These are phyloP conservation scores for Acanthococcus lagerstroemiae DNA, from an alignment of 2,888 invertebrate species.

Conservation along the genomic window DNA sequence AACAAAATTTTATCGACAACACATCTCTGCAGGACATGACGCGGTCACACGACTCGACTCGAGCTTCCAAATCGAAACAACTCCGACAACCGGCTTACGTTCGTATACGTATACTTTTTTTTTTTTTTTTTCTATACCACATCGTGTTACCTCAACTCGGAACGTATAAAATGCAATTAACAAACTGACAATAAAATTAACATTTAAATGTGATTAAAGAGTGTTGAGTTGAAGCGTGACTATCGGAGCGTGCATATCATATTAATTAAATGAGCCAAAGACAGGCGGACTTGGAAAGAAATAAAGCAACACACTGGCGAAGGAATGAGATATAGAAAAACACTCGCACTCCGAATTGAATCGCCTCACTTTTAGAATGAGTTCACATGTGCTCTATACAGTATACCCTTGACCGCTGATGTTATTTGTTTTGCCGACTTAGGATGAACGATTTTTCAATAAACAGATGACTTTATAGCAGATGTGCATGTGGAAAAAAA, in stretches of 20 bases:
- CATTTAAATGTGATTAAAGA: conserved; percentile 29
- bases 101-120: background rate
- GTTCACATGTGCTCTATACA: conserved; percentile 23
- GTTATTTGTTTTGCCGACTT: background rate
- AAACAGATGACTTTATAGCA: too few species aligned
- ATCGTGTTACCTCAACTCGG: background rate
- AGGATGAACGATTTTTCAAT: too few species aligned
- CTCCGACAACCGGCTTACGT: background rate
- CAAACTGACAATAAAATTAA: conserved; percentile 30
- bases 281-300: conserved; percentile 16
- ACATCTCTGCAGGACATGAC: too few species aligned
- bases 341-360: conserved; percentile 25
- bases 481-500: too few species aligned
- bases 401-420: conserved; percentile 19
- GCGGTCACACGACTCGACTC: too few species aligned
- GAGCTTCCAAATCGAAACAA: background rate
- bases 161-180: conserved; percentile 25
- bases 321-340: conserved; percentile 7
- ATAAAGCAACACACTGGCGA: background rate
- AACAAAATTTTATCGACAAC: too few species aligned
- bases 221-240: conserved; percentile 30
- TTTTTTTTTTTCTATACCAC: background rate
- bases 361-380: conserved; percentile 18
- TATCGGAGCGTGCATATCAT: conserved; percentile 29
- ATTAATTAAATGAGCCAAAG: conserved; percentile 28